Evolutionary conservation across 2,113 vertebrate genomes (phyloP).

Genomic region (Sander lucioperca): DNA sequence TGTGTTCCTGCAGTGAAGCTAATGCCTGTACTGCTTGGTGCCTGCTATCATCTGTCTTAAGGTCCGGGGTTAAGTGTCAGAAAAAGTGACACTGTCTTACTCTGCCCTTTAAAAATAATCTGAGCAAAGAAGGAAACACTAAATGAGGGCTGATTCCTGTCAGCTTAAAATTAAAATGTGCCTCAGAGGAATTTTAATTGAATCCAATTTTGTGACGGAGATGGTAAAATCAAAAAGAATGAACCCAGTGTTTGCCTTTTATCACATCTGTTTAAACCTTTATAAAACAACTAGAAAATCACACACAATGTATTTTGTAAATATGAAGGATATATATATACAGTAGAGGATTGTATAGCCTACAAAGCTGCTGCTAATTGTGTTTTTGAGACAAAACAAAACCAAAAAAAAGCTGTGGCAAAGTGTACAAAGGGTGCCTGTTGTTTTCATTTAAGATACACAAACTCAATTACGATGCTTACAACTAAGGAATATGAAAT

Average conservation of each 20-base stretch:
- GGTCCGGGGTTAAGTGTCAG: slow-evolving; percentile 72
- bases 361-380: slow-evolving; percentile 63
- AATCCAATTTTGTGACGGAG: slow-evolving; percentile 6
- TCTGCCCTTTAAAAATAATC: slow-evolving; percentile 58
- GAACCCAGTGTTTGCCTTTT: background rate
- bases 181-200: slow-evolving; percentile 32
- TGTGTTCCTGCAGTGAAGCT: slow-evolving; percentile 15
- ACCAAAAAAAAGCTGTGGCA: slow-evolving; percentile 47
- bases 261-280: slow-evolving; percentile 29
- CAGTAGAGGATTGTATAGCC: slow-evolving; percentile 48
- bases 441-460: slow-evolving; percentile 75
- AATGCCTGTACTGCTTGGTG: slow-evolving; percentile 21
- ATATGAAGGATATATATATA: slow-evolving; percentile 33
- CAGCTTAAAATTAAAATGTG: slow-evolving; percentile 33
- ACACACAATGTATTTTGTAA: slow-evolving; percentile 31
- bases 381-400: slow-evolving; percentile 64
- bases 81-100: slow-evolving; percentile 62
- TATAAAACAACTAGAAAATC: background rate
- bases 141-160: slow-evolving; percentile 40
- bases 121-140: slow-evolving; percentile 28
- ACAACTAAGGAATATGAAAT: slow-evolving; percentile 66
- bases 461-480: slow-evolving; percentile 73
- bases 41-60: slow-evolving; percentile 54
- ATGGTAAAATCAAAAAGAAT: slow-evolving; percentile 8
- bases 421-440: slow-evolving; percentile 68